Percentiles rank a stretch among this genome's conserved stretches.
phyloP scores from a whole-genome alignment of 2,797 vertebrate species.

The Rhabdophis nuchalis region DNA sequence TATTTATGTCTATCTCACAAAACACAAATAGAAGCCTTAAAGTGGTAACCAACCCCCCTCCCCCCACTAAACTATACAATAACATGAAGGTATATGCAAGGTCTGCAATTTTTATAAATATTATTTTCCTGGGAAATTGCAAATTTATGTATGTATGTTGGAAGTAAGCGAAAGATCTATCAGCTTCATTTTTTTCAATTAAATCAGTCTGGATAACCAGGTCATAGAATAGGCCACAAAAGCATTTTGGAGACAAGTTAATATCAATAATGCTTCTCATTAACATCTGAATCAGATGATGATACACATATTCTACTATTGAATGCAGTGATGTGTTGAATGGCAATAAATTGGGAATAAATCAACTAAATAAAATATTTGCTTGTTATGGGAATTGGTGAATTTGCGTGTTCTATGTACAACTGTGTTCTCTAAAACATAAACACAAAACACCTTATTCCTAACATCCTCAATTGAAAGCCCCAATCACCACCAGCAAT shows the following conservation, averaged over 20 bases:
- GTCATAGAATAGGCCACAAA: not conserved
- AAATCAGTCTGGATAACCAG: not conserved
- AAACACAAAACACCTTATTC: not conserved
- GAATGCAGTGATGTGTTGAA: not conserved
- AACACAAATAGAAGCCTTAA: not conserved
- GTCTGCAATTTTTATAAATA: not conserved
- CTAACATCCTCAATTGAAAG: not conserved
- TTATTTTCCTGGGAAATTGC: not conserved
- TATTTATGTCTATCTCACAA: not conserved
- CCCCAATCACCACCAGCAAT: not conserved
- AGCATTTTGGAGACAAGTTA: not conserved
- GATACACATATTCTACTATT: not conserved
- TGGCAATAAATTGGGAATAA: not conserved
- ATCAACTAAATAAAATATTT: not conserved
- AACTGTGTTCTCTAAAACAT: not conserved
- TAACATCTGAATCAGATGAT: not conserved
- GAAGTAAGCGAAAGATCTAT: not conserved
- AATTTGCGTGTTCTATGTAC: not conserved
- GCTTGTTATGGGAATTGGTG: not conserved
- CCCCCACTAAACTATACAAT: not conserved
- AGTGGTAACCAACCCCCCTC: not conserved
- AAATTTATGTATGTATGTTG: not conserved
- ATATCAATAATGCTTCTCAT: not conserved
- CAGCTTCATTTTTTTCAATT: not conserved
- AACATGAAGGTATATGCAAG: not conserved